Percentiles rank a stretch among this genome's conserved stretches.
Conservation (phyloP, 2,113 vertebrate genomes). For the Heptranchias perlo region DNA sequence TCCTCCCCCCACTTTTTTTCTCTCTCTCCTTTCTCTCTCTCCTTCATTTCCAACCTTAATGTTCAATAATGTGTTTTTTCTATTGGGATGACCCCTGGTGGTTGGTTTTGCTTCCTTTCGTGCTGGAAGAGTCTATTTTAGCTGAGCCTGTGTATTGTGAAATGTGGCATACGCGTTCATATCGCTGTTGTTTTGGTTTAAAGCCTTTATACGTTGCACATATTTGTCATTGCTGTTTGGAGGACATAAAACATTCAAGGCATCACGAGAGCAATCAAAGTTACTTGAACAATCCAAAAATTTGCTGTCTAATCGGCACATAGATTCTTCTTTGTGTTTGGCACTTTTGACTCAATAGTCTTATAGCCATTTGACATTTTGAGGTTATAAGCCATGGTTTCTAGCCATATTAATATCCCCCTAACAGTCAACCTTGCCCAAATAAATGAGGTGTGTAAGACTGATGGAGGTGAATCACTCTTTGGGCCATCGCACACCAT, state of each 20-base stretch:
- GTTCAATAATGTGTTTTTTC: background rate
- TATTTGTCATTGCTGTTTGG: background rate
- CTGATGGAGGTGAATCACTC: background rate
- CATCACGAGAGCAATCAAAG: background rate
- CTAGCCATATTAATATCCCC: background rate
- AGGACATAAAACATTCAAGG: background rate
- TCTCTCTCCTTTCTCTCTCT: too few relatives aligned
- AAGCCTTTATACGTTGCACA: background rate
- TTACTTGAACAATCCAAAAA: background rate
- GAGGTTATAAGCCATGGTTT: background rate
- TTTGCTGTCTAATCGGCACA: background rate
- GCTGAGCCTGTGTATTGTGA: background rate
- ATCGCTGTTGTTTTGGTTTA: background rate
- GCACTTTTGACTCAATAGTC: background rate
- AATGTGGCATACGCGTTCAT: background rate
- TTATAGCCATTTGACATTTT: background rate
- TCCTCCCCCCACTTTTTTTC: too few relatives aligned
- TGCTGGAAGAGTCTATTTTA: background rate
- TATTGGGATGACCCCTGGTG: background rate
- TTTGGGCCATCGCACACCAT: background rate
- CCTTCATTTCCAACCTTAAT: background rate
- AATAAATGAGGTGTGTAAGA: background rate
- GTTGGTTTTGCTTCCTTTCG: background rate
- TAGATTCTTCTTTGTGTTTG: background rate
- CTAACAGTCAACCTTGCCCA: too few relatives aligned